Conservation (phyloP, 2,888 invertebrate species). For the Cerastis leucographa region DNA sequence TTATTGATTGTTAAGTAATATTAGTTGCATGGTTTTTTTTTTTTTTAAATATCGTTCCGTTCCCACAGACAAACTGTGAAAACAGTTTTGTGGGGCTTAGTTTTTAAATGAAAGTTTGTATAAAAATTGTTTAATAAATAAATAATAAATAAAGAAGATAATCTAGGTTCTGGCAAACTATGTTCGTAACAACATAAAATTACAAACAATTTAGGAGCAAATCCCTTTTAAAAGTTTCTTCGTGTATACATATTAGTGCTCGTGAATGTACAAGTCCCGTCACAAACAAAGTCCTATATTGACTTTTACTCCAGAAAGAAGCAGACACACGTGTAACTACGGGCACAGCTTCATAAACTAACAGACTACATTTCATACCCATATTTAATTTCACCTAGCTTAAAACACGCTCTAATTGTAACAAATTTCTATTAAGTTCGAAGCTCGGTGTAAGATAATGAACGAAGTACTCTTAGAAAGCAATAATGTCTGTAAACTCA, state of each 20-base stretch:
- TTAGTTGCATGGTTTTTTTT: too few relatives aligned
- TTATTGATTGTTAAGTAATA: too few relatives aligned
- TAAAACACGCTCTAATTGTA: conserved; percentile 43
- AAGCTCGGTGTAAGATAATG: conserved; percentile 71
- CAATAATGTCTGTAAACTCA: conserved; percentile 73
- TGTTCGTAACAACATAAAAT: neutral
- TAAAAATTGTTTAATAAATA: too few relatives aligned
- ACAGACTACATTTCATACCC: neutral
- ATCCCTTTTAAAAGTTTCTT: neutral
- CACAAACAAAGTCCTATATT: neutral
- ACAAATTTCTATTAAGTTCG: conserved; percentile 60
- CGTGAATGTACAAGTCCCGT: neutral
- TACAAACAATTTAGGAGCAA: neutral
- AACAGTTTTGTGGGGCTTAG: too few relatives aligned
- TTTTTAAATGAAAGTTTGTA: too few relatives aligned
- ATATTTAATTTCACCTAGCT: conserved; percentile 21
- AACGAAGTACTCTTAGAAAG: conserved; percentile 74
- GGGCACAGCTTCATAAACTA: neutral
- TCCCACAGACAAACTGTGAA: too few relatives aligned
- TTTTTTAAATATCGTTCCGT: too few relatives aligned
- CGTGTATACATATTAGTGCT: neutral
- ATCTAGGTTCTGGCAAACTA: neutral
- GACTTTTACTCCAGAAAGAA: neutral
- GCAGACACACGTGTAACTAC: neutral
- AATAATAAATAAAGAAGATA: too few relatives aligned